Conservation (phyloP, 2,888 invertebrate species). For the Trichopria drosophilae region DNA sequence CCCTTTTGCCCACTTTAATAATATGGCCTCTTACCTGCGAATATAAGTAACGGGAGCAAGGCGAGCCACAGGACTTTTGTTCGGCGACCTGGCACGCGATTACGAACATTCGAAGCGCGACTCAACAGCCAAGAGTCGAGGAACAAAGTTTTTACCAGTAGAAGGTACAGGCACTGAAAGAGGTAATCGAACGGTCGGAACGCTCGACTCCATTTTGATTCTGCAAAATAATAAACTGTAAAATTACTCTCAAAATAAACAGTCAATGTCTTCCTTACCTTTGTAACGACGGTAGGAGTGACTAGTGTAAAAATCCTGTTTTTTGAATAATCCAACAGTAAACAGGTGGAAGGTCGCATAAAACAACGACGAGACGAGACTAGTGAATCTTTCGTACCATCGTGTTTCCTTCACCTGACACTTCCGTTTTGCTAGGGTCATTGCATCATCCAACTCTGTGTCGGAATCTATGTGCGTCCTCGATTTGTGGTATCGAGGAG, state of each 20-base stretch:
- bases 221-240: conserved; percentile 36
- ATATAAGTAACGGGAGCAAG: conserved; percentile 62
- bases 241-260: neutral
- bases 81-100: conserved; percentile 39
- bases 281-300: conserved; percentile 42
- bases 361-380: conserved; percentile 37
- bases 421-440: conserved; percentile 27
- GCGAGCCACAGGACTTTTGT: conserved; percentile 55
- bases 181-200: conserved; percentile 39
- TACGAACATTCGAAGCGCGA: conserved; percentile 41
- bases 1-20: too few relatives aligned
- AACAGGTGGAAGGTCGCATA: conserved; percentile 40
- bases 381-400: conserved; percentile 35
- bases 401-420: conserved; percentile 37
- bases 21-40: conserved; percentile 62
- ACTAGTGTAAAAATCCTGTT: conserved; percentile 38
- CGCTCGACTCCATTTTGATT: conserved; percentile 44
- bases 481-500: conserved; percentile 2
- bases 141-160: conserved; percentile 46
- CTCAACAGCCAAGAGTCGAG: conserved; percentile 54
- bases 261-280: conserved; percentile 38
- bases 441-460: conserved; percentile 45
- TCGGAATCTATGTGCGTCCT: conserved; percentile 44
- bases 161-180: conserved; percentile 47
- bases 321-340: conserved; percentile 39